Conservation (phyloP, 2,113 vertebrate species). For the Antechinus stuartii region DNA sequence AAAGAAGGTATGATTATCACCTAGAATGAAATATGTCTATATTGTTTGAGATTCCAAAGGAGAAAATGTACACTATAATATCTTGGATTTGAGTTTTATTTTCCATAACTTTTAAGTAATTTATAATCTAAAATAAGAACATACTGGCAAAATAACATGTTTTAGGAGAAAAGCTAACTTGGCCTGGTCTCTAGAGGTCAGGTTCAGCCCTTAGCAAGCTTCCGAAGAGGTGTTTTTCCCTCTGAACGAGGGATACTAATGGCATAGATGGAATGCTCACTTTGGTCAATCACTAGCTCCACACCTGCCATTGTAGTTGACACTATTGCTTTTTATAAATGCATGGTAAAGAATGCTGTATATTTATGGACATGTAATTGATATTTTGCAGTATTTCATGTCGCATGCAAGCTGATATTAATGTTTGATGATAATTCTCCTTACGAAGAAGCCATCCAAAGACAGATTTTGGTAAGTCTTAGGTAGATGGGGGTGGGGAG, state of each 20-base stretch:
- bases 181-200: slow-evolving; percentile 19
- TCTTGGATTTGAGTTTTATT: slow-evolving; percentile 51
- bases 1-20: slow-evolving; percentile 37
- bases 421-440: slow-evolving; percentile 84
- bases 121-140: slow-evolving; percentile 30
- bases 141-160: slow-evolving; percentile 31
- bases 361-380: slow-evolving; percentile 57
- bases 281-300: slow-evolving; percentile 15
- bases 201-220: slow-evolving; percentile 37
- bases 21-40: slow-evolving; percentile 33
- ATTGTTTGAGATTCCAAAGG: slow-evolving; percentile 27
- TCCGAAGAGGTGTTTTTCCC: neutral
- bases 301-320: slow-evolving; percentile 22
- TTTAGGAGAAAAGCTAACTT: slow-evolving; percentile 59
- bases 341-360: slow-evolving; percentile 29
- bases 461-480: slow-evolving; percentile 91
- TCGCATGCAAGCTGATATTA: slow-evolving; percentile 88
- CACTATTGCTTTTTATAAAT: slow-evolving; percentile 24
- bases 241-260: slow-evolving; percentile 49
- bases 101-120: slow-evolving; percentile 33
- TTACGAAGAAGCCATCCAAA: slow-evolving; percentile 87
- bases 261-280: slow-evolving; percentile 8
- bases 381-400: slow-evolving; percentile 88
- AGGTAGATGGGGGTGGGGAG: slow-evolving; percentile 49
- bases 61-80: slow-evolving; percentile 24